These are phyloP conservation scores for Drosophila arizonae DNA, from an alignment of 1,140 invertebrate genomes.

Conservation along the genomic window DNA sequence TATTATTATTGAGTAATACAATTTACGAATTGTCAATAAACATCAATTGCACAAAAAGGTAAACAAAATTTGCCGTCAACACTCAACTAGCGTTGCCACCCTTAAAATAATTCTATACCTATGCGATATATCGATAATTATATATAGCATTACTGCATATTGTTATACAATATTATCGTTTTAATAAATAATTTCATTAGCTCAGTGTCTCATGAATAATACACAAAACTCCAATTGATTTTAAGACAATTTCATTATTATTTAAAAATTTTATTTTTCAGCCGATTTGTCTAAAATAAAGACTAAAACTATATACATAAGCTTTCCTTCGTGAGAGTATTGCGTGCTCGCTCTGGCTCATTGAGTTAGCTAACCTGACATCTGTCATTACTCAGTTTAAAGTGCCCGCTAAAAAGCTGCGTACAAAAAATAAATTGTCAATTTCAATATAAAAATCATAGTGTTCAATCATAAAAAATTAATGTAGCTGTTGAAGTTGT, in stretches of 20 bases:
- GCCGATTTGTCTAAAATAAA: background rate
- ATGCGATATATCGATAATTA: slow-evolving; percentile 11
- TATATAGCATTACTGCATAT: background rate
- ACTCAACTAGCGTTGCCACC: slow-evolving; percentile 18
- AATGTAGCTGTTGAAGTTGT: too few species aligned
- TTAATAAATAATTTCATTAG: background rate
- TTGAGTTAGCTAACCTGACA: slow-evolving; percentile 3
- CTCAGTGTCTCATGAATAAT: too few species aligned
- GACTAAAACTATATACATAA: slow-evolving; percentile 10
- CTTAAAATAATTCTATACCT: background rate
- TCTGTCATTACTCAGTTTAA: slow-evolving; percentile 26
- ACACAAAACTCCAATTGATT: too few species aligned
- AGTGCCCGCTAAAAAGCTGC: slow-evolving; percentile 26
- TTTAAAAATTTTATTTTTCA: slow-evolving; percentile 1
- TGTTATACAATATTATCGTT: slow-evolving; percentile 13
- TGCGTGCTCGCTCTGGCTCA: slow-evolving; percentile 48
- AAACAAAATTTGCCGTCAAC: slow-evolving; percentile 34
- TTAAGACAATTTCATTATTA: background rate
- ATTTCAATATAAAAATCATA: background rate
- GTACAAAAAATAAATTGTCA: background rate
- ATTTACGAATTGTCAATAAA: slow-evolving; percentile 2
- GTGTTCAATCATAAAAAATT: background rate
- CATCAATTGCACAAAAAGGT: slow-evolving; percentile 28
- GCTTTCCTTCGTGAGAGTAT: slow-evolving; percentile 25
- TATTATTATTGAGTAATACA: background rate